Evolutionary conservation across 2,113 vertebrate genomes (phyloP), one percentile per base, ranked within the genome.

Genomic region (Lepus americanus): DNA sequence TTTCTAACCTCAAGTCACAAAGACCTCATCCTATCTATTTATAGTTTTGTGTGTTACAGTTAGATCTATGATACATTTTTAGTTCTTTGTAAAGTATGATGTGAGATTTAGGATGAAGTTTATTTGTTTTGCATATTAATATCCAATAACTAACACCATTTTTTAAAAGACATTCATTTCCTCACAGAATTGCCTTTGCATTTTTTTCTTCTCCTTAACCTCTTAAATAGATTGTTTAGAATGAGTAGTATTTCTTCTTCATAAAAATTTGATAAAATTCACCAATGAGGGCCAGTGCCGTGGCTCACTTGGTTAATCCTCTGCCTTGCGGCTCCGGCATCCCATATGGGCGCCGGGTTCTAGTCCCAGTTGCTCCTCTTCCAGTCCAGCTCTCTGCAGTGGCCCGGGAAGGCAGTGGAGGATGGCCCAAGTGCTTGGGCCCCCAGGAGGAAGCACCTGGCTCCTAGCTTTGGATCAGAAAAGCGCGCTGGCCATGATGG

Each of bases 211-310:
- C 29, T 72, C 83, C 33, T 29, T 16, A 70, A 89, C 89, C n/a
- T 87, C 67, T 53, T n/a, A 29, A 39, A 88, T 66, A 66, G 31
- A 82, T 10, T 67, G 39, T 36, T 6, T 84, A 94, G 31, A 85
- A 87, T 14, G 39, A 44, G 22, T 79, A 31, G 49, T 79, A 79
- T 76, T 79, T 93, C 8, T 84, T 79, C 73, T 91, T 88, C 72
- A n/a, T 44, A 44, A 44, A 44, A 44, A 44, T 44, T 44, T 44
- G 44, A 9, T 36, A 87, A 27, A 78, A 93, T 80, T 87, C 23
- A 66, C 63, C 64, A 80, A 17, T 44, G 29, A 80, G 44, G 44
- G 44, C 44, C 6, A 7, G 44, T 7, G 6, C 44, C 44, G 7
- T 44, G 44, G 44, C 44, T 44, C 44, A 7, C 44, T 44, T 44